A percentile compares a stretch with the other conserved stretches of the same genome.
Evolutionary conservation across 2,888 invertebrate genomes (phyloP).

Genomic region (Rhabditoides inermis): DNA sequence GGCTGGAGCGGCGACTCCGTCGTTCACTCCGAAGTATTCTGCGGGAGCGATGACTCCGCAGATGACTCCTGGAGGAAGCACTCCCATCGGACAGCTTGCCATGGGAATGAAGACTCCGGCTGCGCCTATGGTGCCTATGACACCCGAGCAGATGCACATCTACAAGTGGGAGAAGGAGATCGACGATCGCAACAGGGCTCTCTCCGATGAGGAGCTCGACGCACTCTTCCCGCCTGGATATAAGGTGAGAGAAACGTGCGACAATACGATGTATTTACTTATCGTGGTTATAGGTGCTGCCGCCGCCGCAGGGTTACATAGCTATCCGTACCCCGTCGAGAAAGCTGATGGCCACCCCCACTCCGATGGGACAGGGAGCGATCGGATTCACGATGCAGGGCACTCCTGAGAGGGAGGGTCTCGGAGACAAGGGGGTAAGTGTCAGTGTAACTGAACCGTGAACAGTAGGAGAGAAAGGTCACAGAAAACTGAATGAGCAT

Average conservation of each 20-base stretch:
- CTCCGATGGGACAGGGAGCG: constrained; percentile 65
- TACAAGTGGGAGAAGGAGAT: constrained; percentile 68
- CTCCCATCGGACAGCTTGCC: constrained; percentile 68
- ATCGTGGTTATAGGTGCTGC: constrained; percentile 57
- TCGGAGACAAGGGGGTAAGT: constrained; percentile 40
- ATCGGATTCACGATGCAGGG: constrained; percentile 80
- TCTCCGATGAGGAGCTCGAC: constrained; percentile 92
- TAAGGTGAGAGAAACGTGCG: constrained; percentile 63
- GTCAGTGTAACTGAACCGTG: too few species aligned
- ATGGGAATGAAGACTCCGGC: constrained; percentile 98
- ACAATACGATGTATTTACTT: neutral
- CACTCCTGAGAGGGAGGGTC: constrained; percentile 45
- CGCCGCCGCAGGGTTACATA: constrained; percentile 87
- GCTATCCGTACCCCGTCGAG: constrained; percentile 94
- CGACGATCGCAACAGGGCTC: constrained; percentile 89
- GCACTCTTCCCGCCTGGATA: constrained; percentile 95
- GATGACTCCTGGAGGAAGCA: constrained; percentile 56
- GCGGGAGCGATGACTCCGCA: constrained; percentile 15
- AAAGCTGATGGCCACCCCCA: constrained; percentile 93
- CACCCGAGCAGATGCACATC: constrained; percentile 81
- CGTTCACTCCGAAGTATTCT: constrained; percentile 52
- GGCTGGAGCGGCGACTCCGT: constrained; percentile 31
- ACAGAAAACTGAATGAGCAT: too few species aligned
- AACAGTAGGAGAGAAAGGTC: too few species aligned
- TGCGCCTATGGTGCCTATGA: constrained; percentile 82